Evolutionary conservation across 1,140 invertebrate genomes (phyloP).

Genomic region (Diachasmimorpha longicaudata): DNA sequence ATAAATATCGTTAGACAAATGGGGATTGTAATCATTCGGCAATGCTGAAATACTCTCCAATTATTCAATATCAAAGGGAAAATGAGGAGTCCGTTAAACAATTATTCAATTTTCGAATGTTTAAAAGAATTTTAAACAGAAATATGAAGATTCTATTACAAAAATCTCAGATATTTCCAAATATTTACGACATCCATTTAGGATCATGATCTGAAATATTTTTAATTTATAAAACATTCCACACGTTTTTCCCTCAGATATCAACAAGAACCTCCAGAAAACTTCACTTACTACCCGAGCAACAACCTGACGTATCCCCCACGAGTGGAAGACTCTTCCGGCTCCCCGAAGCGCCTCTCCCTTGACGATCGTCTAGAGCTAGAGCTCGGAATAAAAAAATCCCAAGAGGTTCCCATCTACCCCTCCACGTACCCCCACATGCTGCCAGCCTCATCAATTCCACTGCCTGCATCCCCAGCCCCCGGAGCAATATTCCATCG

Average conservation of each 20-base stretch:
- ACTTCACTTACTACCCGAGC: conserved; percentile 54
- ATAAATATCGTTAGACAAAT: too few species aligned
- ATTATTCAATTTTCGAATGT: too few species aligned
- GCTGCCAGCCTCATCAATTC: conserved; percentile 37
- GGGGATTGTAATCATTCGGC: too few species aligned
- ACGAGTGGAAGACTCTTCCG: conserved; percentile 50
- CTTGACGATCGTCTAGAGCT: conserved; percentile 59
- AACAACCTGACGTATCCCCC: conserved; percentile 60
- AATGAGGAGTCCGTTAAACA: too few species aligned
- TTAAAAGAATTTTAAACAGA: too few species aligned
- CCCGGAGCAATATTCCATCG: conserved; percentile 36
- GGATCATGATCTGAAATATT: too few species aligned
- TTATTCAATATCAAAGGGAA: too few species aligned
- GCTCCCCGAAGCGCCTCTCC: conserved; percentile 59
- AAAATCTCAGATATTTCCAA: too few species aligned
- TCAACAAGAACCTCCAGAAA: conserved; percentile 41
- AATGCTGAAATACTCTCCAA: too few species aligned
- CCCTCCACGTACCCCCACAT: conserved; percentile 30
- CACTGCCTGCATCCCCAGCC: conserved; percentile 19
- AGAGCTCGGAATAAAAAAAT: conserved; percentile 59
- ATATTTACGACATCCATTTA: too few species aligned
- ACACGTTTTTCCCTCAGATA: conserved; percentile 32
- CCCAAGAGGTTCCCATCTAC: conserved; percentile 33
- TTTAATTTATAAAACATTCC: too few species aligned
- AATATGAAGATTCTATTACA: too few species aligned